Percentiles rank a stretch among this genome's conserved stretches.
phyloP scores from a whole-genome alignment of 2,888 invertebrate genomes.

The Hymenopus coronatus region DNA sequence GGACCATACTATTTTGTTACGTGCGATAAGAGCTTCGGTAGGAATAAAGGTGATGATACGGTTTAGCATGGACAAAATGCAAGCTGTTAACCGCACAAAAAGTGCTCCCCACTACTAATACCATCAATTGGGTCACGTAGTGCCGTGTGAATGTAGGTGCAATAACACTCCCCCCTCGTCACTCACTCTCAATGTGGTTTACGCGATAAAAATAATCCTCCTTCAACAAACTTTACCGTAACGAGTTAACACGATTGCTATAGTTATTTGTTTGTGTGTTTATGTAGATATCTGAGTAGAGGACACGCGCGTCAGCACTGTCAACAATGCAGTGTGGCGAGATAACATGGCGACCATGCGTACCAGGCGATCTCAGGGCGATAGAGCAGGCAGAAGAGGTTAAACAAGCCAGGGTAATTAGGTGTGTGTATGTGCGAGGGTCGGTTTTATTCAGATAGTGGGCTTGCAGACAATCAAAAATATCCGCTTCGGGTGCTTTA shows the following conservation, averaged over 20 bases:
- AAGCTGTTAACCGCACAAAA: background rate
- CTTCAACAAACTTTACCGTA: background rate
- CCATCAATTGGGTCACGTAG: background rate
- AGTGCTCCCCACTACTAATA: background rate
- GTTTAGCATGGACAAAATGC: background rate
- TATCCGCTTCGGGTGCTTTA: background rate
- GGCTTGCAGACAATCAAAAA: background rate
- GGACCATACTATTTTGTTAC: too few relatives aligned
- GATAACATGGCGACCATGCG: constrained; percentile 9
- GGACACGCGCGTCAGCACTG: background rate
- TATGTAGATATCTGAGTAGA: background rate
- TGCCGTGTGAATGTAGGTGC: background rate
- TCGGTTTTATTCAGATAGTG: background rate
- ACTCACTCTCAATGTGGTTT: background rate
- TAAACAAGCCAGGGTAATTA: background rate
- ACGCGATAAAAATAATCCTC: background rate
- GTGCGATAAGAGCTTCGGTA: too few relatives aligned
- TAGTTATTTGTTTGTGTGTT: background rate
- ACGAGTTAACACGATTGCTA: background rate
- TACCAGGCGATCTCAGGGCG: constrained; percentile 11
- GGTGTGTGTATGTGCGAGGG: background rate
- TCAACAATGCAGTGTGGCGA: constrained; percentile 10
- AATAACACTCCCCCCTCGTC: background rate
- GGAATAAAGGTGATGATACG: too few relatives aligned
- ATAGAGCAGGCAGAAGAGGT: constrained; percentile 20